Base-by-base conservation (phyloP, 2,797 vertebrate species). In the Lithobates pipiens region DNA sequence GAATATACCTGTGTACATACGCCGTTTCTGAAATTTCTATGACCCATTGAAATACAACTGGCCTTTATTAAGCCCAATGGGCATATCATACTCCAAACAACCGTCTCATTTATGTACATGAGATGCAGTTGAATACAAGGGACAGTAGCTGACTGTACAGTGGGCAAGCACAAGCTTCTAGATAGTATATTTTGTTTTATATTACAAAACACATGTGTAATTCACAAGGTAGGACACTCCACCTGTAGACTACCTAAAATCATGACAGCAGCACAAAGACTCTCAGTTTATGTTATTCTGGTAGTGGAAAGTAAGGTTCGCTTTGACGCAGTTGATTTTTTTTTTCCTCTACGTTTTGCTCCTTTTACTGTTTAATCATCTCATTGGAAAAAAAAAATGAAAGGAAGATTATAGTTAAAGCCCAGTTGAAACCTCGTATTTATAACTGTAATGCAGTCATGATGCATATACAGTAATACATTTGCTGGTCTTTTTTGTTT, bases 21-120 rank as follows among this genome's bases (percentile, higher is more conserved):
- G 36, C 76, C 78, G 69, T 79, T 79, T 83, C 68, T 83, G 81
- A 74, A 74, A 87, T 83, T 87, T 87, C 85, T 83, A 72, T 82
- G 72, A 70, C 85, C 73, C 75, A 85, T 77, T 77, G 80, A 86
- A 82, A 77, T 29, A 86, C 85, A 83, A 79, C 81, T 69, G 69
- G 36, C 50, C 76, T 75, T 87, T 83, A 80, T 83, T 87, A 42
- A 78, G 81, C 68, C 75, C 71, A 50, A 34, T n/a, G 61, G 16
- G 61, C 63, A 39, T 70, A 83, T 87, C 81, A 65, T 21, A 27
- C 34, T 54, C 63, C 80, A 77, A 83, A 86, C 85, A 87, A 87
- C 81, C 34, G 80, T 23, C 74, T 75, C 81, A 79, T 87, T 87
- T 83, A 87, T 87, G 74, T 44, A 44, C 32, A 57, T 83, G 69